phyloP scores from a whole-genome alignment of 2,888 invertebrate species.

The Drosophila vallismaia region DNA sequence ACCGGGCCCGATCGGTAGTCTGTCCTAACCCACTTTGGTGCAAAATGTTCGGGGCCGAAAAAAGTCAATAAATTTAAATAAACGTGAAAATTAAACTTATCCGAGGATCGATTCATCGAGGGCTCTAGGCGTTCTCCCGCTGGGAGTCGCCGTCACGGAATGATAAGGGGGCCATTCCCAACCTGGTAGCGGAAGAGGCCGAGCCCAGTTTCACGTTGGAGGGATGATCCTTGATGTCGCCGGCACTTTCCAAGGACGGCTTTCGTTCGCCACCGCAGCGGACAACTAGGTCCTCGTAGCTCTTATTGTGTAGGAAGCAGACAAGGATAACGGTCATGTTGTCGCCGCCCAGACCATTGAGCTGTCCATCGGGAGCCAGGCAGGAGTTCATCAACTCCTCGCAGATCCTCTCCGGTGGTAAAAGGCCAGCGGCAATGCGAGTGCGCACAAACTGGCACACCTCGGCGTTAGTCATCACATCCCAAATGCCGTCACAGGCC shows the following conservation, averaged over 20 bases:
- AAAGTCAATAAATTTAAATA: neutral
- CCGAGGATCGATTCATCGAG: neutral
- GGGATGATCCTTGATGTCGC: slow-evolving; percentile 44
- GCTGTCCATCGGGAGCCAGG: slow-evolving; percentile 97
- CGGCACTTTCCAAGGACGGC: slow-evolving; percentile 27
- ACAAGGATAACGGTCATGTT: slow-evolving; percentile 99
- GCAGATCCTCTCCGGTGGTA: slow-evolving; percentile 97
- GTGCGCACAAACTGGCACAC: slow-evolving; percentile 95
- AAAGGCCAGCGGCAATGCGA: slow-evolving; percentile 89
- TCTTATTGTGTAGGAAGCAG: slow-evolving; percentile 86
- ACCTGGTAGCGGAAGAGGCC: slow-evolving; percentile 1
- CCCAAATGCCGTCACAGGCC: slow-evolving; percentile 99
- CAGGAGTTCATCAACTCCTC: slow-evolving; percentile 97
- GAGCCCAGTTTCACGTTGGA: neutral
- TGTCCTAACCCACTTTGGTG: neutral
- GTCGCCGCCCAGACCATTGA: slow-evolving; percentile 98
- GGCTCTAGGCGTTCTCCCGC: neutral
- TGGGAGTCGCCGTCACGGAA: neutral
- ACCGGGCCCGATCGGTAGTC: neutral
- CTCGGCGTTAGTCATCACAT: slow-evolving; percentile 97
- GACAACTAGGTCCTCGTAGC: slow-evolving; percentile 80
- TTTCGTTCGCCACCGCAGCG: slow-evolving; percentile 63
- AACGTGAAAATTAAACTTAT: neutral
- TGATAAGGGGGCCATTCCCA: slow-evolving; percentile 3
- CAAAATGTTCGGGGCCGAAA: neutral